Base-by-base conservation (phyloP, 2,113 vertebrate species). In the Ctenomys sociabilis region DNA sequence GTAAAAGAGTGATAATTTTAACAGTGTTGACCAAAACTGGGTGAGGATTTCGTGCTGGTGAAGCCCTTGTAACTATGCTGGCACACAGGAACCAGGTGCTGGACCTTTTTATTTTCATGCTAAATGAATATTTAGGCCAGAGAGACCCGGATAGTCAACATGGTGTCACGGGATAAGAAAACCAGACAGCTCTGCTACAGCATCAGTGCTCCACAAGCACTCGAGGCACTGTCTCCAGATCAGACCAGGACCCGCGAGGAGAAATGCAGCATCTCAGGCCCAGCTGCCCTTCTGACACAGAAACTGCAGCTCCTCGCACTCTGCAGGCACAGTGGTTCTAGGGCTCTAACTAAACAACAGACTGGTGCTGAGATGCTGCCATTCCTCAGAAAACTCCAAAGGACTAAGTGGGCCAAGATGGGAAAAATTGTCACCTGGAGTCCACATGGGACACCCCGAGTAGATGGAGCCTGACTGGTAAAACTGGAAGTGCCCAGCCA, bases 381-480 rank as follows among this genome's bases (percentile, higher is more conserved):
- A 1, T n/a, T 75, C 80, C 26, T 0, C 30, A 19, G 32, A 90
- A 43, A n/a, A 22, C 59, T 77, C 40, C 57, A 66, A 77, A 59
- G 32, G 81, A 26, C 52, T 57, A 68, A 61, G 0, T 17, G 7
- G 11, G 0, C 30, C 73, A 45, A 13, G 13, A 59, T 4, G 14
- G 35, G 54, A 70, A 28, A 59, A 63, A 82, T 3, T 28, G 49
- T 73, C 13, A 0, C 13, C 7, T 26, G 61, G 30, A 52, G 14
- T 52, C 49, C 73, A 9, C 43, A 32, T 75, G 80, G 9, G n/a
- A 66, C 35, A 43, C 59, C 4, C 30, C 59, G 35, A 11, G 32
- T 17, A 32, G 75, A 45, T 8, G 5, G 28, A 37, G 26, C 0
- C 0, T n/a, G 45, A 68, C 4, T 28, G 22, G 1, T 26, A 75